phyloP scores from a whole-genome alignment of 2,797 vertebrate genomes.

The Centropyge bicolor region DNA sequence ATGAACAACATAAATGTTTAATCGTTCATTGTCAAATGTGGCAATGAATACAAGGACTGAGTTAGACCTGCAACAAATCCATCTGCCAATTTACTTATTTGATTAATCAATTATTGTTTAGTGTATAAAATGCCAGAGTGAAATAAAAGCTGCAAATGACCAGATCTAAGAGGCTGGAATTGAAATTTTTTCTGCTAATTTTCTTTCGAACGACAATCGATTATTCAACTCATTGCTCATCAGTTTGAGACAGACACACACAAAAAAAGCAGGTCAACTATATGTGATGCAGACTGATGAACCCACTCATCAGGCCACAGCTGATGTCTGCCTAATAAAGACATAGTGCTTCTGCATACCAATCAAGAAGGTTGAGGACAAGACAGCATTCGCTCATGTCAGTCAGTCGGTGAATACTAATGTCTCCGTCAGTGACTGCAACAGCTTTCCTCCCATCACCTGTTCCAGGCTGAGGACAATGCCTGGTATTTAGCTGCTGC shows the following conservation, averaged over 20 bases:
- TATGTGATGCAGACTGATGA: conserved; percentile 1
- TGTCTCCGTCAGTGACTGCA: conserved; percentile 50
- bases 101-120: neutral
- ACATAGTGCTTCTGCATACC: conserved; percentile 16
- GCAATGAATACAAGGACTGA: neutral
- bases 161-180: too few relatives aligned
- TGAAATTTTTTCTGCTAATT: too few relatives aligned
- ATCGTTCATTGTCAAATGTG: neutral
- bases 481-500: conserved; percentile 57
- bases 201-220: neutral
- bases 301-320: neutral
- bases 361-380: conserved; percentile 14
- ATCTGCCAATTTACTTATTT: neutral
- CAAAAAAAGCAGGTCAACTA: neutral
- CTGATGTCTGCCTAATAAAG: conserved; percentile 11
- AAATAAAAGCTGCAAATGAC: too few relatives aligned
- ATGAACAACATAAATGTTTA: neutral
- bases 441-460: conserved; percentile 69
- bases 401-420: conserved; percentile 50
- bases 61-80: neutral
- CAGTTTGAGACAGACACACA: neutral
- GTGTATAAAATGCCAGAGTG: neutral
- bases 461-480: conserved; percentile 65
- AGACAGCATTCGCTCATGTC: conserved; percentile 34
- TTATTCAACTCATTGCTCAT: neutral